Evolutionary conservation across 2,888 invertebrate genomes (phyloP).

Genomic region (Epistrophe eligans): DNA sequence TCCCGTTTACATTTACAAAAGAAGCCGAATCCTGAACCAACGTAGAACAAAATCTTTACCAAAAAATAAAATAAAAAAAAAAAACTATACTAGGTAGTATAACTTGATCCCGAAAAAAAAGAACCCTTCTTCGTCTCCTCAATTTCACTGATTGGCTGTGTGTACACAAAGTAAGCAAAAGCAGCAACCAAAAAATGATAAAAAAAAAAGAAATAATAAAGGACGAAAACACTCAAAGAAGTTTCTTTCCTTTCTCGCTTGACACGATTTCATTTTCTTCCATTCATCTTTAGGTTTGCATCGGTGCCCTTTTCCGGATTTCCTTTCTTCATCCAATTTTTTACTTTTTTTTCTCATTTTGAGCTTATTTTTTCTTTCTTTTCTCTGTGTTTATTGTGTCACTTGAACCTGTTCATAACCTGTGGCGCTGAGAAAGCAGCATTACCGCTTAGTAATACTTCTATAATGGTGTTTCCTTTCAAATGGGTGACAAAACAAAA

Average conservation of each 20-base stretch:
- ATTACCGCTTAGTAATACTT: constrained; percentile 73
- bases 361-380: constrained; percentile 6
- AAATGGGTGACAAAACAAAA: constrained; percentile 70
- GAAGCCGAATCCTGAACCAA: constrained; percentile 19
- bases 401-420: constrained; percentile 74
- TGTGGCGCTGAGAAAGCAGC: constrained; percentile 66
- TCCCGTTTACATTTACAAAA: constrained; percentile 8
- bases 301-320: constrained; percentile 56
- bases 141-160: constrained; percentile 72
- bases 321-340: constrained; percentile 26
- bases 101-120: constrained; percentile 43
- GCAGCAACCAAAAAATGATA: constrained; percentile 45
- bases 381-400: constrained; percentile 61
- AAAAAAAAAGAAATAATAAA: constrained; percentile 33
- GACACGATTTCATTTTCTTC: constrained; percentile 69
- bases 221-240: constrained; percentile 44
- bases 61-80: constrained; percentile 29
- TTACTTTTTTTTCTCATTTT: background rate
- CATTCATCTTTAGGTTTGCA: constrained; percentile 40
- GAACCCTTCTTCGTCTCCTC: constrained; percentile 46
- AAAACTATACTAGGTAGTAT: background rate
- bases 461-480: constrained; percentile 72
- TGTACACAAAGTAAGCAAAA: constrained; percentile 54
- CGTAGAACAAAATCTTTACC: constrained; percentile 1
- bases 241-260: constrained; percentile 47